Base-by-base conservation (phyloP, 2,113 vertebrate genomes). In the Otolemur garnettii region DNA sequence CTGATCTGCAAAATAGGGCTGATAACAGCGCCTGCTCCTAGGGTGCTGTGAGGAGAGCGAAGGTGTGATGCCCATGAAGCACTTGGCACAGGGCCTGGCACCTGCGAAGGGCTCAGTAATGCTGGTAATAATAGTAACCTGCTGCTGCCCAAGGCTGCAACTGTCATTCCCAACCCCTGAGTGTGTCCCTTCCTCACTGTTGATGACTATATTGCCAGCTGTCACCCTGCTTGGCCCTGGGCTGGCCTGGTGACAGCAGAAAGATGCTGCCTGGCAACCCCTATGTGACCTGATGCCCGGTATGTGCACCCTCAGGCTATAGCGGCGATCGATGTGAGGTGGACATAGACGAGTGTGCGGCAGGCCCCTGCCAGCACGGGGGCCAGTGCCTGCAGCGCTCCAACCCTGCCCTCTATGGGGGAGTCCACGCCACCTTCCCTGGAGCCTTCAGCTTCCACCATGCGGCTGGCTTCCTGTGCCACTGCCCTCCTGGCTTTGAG, bases 381-480 rank as follows among this genome's bases (percentile, higher is more conserved):
- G 99, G 99, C 0, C 59, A 97, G 30, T 99, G 99, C 97, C 98
- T 99, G 21, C 97, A 99, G 97, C 98, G 98, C 33, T 99, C 99
- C 0, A 98, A 99, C 57, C 88, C 97, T 1, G 89, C 96, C 42
- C 96, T 97, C 77, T 98, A 98, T 19, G 99, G 99, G 0, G 98
- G 98, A 1, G 82, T 13, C 26, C 97, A 97, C 60, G 96, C 98
- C 4, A 97, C 97, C 91, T 98, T 99, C 82, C 97, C 97, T 4
- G 12, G 45, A 0, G 83, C 81, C 18, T 99, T 99, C 98, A 99
- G 97, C 98, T 99, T 99, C 50, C 96, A 96, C 74, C 93, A 90
- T 0, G 99, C 99, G 0, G 98, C 98, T 0, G 99, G 99, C 0
- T 99, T 99, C 97, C 95, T 99, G 93, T 99, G 99, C 86, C 98